Percentiles rank a stretch among this genome's conserved stretches.
Conservation (phyloP, 1,140 invertebrate genomes). For the Eueides isabella region DNA sequence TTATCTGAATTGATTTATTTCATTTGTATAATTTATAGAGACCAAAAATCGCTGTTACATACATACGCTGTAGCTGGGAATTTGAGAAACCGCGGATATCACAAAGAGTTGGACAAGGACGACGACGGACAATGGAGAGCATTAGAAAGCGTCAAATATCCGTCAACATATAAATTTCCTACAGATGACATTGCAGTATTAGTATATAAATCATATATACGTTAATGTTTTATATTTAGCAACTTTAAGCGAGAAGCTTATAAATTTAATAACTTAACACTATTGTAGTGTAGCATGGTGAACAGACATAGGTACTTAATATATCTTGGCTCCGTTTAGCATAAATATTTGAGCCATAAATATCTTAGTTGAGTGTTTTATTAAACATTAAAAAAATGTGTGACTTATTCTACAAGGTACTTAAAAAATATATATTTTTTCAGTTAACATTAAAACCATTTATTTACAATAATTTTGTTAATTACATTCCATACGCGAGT, state of each 20-base stretch:
- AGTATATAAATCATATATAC: conserved; percentile 50
- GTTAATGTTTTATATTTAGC: neutral
- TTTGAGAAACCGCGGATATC: conserved; percentile 39
- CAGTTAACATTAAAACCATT: conserved; percentile 47
- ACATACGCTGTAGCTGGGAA: conserved; percentile 57
- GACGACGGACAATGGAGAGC: conserved; percentile 59
- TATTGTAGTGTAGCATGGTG: too few relatives aligned
- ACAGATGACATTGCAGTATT: conserved; percentile 54
- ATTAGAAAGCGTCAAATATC: conserved; percentile 44
- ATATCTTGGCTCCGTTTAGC: too few relatives aligned
- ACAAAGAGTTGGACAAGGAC: conserved; percentile 25
- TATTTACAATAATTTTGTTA: conserved; percentile 48
- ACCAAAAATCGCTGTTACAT: conserved; percentile 27
- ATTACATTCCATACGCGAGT: conserved; percentile 48
- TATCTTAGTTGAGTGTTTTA: too few relatives aligned
- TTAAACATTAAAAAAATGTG: too few relatives aligned
- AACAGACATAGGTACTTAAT: too few relatives aligned
- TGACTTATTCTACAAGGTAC: too few relatives aligned
- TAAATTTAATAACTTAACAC: too few relatives aligned
- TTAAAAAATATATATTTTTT: conserved; percentile 34
- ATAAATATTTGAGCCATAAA: too few relatives aligned
- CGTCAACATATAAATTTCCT: conserved; percentile 53
- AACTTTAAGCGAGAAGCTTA: too few relatives aligned
- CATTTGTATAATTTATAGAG: neutral
- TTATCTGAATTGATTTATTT: too few relatives aligned